phyloP scores from a whole-genome alignment of 2,113 vertebrate genomes.

The Columbina picui region DNA sequence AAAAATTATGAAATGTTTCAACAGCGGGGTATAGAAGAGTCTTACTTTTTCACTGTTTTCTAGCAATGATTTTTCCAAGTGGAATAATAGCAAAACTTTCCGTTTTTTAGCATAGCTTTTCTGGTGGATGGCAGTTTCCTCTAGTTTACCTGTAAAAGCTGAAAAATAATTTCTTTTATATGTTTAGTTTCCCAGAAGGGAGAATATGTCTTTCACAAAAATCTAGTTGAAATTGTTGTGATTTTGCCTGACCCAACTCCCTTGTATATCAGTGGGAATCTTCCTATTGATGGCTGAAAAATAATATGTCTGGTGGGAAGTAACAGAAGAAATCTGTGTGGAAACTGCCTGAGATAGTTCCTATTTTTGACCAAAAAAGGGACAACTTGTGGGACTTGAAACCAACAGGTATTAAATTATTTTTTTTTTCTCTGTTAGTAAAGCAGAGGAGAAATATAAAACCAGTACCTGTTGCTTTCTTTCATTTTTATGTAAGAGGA shows the following conservation, averaged over 20 bases:
- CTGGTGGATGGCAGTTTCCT: background rate
- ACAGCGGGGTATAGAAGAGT: background rate
- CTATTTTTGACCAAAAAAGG: background rate
- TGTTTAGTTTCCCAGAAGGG: background rate
- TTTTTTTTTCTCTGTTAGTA: background rate
- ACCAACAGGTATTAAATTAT: background rate
- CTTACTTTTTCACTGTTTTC: background rate
- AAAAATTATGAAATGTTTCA: background rate
- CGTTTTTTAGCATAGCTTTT: background rate
- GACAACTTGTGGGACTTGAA: background rate
- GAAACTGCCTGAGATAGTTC: background rate
- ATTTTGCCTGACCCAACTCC: background rate
- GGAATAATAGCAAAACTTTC: background rate
- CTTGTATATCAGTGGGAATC: background rate
- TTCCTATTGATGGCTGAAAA: conserved; percentile 25
- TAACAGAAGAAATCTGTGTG: background rate
- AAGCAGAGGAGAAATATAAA: background rate
- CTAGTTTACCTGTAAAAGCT: background rate
- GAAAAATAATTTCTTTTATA: background rate
- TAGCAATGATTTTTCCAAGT: background rate
- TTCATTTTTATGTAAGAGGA: background rate
- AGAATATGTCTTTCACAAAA: background rate
- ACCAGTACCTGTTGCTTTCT: background rate
- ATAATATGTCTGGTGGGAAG: background rate
- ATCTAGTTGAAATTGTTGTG: background rate